Base-by-base conservation (phyloP, 2,113 vertebrate species). In the Callionymus lyra region DNA sequence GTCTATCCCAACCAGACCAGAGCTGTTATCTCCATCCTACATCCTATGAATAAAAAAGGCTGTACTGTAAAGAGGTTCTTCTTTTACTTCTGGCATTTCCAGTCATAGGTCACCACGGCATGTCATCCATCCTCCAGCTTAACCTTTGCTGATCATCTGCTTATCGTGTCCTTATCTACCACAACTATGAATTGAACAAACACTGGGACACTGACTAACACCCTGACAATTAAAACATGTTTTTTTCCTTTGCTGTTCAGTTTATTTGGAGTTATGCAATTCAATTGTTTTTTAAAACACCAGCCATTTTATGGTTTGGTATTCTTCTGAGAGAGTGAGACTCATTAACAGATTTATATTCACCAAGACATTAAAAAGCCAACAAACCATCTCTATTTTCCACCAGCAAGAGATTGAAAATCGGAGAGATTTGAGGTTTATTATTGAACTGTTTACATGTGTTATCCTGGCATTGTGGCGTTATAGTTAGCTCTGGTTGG, bases 291-390 rank as follows among this genome's bases (percentile, higher is more conserved):
- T 68, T 68, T 39, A 54, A 63, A 74, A 70, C 61, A 41, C 47
- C 44, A 74, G 62, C 49, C 38, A 50, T 67, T 80, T 85, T 70
- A 83, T 79, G 66, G 71, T 75, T 77, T 78, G 46, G 76, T 78
- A 64, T 74, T 66, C 73, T 54, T 76, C 62, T 65, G 72, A 68
- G 45, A 53, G 56, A 45, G 64, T 50, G 62, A 66, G 67, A 55
- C 70, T 79, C 70, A 55, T 81, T n/a, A 82, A 85, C 83, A 72
- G 56, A 27, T 76, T 83, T 65, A 63, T 79, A 72, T 72, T 68
- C 33, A 63, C 53, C 31, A 63, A 60, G 61, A 53, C 72, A 69
- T 53, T 32, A 36, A 58, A 71, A 71, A 59, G 32, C 63, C 65
- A 63, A 50, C 47, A 44, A 65, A 56, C 56, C 47, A 50, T 59